Conservation (phyloP, 2,113 vertebrate genomes). For the Glaucidium brasilianum region DNA sequence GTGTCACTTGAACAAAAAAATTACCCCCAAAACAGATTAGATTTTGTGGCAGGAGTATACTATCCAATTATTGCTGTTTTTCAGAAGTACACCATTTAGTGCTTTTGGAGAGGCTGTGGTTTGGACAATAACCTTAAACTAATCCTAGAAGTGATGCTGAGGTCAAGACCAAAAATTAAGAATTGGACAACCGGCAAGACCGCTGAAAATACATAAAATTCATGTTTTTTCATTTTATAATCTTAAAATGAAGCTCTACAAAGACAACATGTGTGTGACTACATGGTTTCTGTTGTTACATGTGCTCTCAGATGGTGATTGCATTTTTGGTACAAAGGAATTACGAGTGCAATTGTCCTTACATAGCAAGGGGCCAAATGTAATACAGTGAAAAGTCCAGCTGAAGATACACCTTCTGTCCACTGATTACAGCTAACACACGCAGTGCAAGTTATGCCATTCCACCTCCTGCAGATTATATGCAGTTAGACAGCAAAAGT, state of each 20-base stretch:
- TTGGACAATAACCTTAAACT: not conserved
- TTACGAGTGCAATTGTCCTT: not conserved
- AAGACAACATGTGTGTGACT: not conserved
- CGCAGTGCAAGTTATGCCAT: not conserved
- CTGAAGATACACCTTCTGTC: not conserved
- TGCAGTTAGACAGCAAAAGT: slow-evolving; percentile 41
- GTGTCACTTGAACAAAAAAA: not conserved
- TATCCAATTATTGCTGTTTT: not conserved
- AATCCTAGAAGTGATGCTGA: not conserved
- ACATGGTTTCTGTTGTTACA: not conserved
- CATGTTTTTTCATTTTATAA: not conserved
- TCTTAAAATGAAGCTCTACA: not conserved
- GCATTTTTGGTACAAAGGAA: not conserved
- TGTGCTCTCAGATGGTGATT: not conserved
- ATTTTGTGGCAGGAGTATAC: not conserved
- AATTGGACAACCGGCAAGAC: not conserved
- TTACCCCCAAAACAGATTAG: not conserved
- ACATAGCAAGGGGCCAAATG: not conserved
- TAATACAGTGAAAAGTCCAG: not conserved
- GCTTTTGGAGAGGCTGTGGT: not conserved
- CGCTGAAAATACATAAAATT: not conserved
- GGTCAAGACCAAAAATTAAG: not conserved
- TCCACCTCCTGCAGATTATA: not conserved
- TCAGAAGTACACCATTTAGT: not conserved
- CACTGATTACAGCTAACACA: not conserved